Percentiles rank a stretch among this genome's conserved stretches.
phyloP scores from a whole-genome alignment of 1,140 invertebrate genomes.

The Periplaneta americana region DNA sequence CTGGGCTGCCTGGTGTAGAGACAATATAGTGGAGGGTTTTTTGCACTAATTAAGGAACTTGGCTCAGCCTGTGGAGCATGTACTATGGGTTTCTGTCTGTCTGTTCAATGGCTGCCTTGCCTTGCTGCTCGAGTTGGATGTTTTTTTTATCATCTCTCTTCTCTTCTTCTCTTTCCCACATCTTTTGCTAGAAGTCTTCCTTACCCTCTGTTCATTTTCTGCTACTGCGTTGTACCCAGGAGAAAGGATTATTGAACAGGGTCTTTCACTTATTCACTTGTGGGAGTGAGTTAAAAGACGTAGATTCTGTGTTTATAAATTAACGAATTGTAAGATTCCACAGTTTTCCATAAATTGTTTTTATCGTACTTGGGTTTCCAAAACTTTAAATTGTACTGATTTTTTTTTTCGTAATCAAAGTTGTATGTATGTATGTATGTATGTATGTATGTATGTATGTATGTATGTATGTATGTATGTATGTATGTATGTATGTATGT shows the following conservation, averaged over 20 bases:
- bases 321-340: not conserved
- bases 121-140: not conserved
- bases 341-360: too few relatives aligned
- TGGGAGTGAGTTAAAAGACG: not conserved
- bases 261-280: not conserved
- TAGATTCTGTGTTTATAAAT: not conserved
- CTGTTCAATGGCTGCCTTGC: not conserved
- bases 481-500: too few relatives aligned
- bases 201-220: not conserved
- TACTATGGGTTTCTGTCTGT: not conserved
- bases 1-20: not conserved
- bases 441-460: too few relatives aligned
- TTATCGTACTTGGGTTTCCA: too few relatives aligned
- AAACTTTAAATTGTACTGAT: too few relatives aligned
- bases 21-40: not conserved
- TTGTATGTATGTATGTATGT: too few relatives aligned
- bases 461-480: too few relatives aligned
- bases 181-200: not conserved
- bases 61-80: not conserved
- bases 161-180: not conserved
- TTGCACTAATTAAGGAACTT: not conserved
- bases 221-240: not conserved
- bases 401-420: too few relatives aligned
- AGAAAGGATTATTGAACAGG: not conserved
- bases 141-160: too few relatives aligned